phyloP scores from a whole-genome alignment of 30 jellyfish, hydroid and myxozoan genomes.

The Nemopilema nomurai region DNA sequence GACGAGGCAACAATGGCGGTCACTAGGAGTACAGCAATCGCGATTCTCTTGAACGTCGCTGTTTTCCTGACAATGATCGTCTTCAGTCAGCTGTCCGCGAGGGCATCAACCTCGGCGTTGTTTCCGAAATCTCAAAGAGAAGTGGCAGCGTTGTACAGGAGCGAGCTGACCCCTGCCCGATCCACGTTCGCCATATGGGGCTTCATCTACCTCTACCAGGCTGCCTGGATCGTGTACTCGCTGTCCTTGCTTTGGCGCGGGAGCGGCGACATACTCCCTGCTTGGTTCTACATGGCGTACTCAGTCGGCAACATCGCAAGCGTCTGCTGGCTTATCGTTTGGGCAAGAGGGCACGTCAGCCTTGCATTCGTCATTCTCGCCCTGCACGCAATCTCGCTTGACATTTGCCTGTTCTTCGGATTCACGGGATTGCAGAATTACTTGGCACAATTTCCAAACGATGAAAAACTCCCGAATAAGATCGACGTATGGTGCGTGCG shows the following conservation, averaged over 20 bases:
- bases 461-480: conserved; percentile 50
- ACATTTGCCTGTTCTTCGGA: conserved; percentile 51
- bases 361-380: conserved; percentile 54
- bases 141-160: conserved; percentile 25
- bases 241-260: conserved; percentile 57
- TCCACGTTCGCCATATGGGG: conserved; percentile 86
- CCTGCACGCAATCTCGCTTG: conserved; percentile 50
- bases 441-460: conserved; percentile 35
- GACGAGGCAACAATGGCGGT: conserved; percentile 3
- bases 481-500: conserved; percentile 77
- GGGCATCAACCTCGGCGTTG: conserved; percentile 15
- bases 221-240: conserved; percentile 73
- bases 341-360: conserved; percentile 68
- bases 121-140: conserved; percentile 65
- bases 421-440: conserved; percentile 49
- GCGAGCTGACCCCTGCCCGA: conserved; percentile 80
- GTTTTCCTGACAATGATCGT: conserved; percentile 13
- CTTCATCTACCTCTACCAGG: conserved; percentile 69
- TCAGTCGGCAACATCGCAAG: conserved; percentile 50
- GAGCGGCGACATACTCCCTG: conserved; percentile 60
- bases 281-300: conserved; percentile 71
- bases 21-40: conserved; percentile 22
- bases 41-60: conserved; percentile 19
- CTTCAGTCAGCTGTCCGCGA: conserved; percentile 55
- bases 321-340: conserved; percentile 72